Percentiles rank a stretch among this genome's conserved stretches.
Conservation (phyloP, 1,140 invertebrate genomes). For the Spodoptera litura region DNA sequence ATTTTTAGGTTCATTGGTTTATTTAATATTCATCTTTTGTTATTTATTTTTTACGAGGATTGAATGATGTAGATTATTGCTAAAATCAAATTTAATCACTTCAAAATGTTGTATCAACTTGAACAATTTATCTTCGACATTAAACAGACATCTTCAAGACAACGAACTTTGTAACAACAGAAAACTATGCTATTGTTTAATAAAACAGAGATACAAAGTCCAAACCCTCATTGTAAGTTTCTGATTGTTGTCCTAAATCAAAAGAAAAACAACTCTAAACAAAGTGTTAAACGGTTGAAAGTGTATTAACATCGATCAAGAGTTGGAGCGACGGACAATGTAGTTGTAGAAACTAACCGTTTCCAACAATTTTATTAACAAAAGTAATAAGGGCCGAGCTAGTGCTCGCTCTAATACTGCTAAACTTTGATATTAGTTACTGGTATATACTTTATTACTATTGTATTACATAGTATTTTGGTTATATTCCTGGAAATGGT, state of each 20-base stretch:
- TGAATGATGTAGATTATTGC: too few relatives aligned
- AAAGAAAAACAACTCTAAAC: conserved; percentile 31
- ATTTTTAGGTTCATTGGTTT: too few relatives aligned
- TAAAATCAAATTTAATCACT: background rate
- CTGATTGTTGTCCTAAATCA: background rate
- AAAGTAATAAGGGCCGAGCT: conserved; percentile 12
- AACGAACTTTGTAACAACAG: conserved; percentile 6
- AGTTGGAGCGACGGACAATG: background rate
- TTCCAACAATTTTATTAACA: conserved; percentile 21
- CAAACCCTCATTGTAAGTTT: conserved; percentile 3
- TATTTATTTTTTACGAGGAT: too few relatives aligned
- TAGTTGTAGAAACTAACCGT: conserved; percentile 14
- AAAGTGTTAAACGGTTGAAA: conserved; percentile 8
- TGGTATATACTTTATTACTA: background rate
- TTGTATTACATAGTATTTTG: too few relatives aligned
- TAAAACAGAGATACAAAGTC: conserved; percentile 12
- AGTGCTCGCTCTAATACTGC: background rate
- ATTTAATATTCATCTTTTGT: too few relatives aligned
- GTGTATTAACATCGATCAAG: conserved; percentile 29
- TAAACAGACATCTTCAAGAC: background rate
- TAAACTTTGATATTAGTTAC: conserved; percentile 12
- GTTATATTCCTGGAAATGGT: background rate
- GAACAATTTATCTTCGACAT: background rate
- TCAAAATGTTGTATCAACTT: background rate
- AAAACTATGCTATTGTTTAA: conserved; percentile 11